Percentiles rank a stretch among this genome's conserved stretches.
These are phyloP conservation scores for Coenobita brevimanus DNA, from an alignment of 1,140 invertebrate species.

Conservation along the genomic window DNA sequence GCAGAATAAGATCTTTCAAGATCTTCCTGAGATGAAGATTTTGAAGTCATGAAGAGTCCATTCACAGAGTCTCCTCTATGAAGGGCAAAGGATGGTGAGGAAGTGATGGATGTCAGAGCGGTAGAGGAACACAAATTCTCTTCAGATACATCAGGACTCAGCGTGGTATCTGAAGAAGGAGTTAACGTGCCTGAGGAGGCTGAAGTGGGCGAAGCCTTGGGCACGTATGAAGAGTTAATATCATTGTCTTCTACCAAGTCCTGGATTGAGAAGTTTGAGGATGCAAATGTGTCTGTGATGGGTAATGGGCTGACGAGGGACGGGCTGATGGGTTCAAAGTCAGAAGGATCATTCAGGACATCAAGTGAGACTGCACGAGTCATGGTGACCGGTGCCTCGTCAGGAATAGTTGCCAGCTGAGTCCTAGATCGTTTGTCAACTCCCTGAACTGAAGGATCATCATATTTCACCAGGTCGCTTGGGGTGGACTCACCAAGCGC, in stretches of 20 bases:
- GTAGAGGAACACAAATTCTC: not conserved
- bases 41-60: slow-evolving; percentile 20
- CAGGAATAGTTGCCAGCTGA: not conserved
- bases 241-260: not conserved
- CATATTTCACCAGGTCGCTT: not conserved
- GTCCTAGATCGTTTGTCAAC: not conserved
- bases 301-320: too few species aligned
- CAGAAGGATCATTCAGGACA: not conserved
- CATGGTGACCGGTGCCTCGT: too few species aligned
- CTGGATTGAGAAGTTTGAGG: not conserved
- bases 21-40: not conserved
- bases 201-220: not conserved
- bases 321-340: not conserved
- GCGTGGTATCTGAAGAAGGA: slow-evolving; percentile 4
- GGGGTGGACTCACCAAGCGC: not conserved
- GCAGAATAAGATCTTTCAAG: not conserved
- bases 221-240: not conserved
- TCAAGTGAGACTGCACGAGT: not conserved
- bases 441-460: not conserved
- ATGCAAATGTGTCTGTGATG: too few species aligned
- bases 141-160: slow-evolving; percentile 16
- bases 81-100: slow-evolving; percentile 44
- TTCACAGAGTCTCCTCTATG: slow-evolving; percentile 46
- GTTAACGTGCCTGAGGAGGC: slow-evolving; percentile 33
- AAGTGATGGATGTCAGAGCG: not conserved